These are phyloP conservation scores for Ornithoptera alexandrae DNA, from an alignment of 2,888 invertebrate genomes.

Conservation along the genomic window DNA sequence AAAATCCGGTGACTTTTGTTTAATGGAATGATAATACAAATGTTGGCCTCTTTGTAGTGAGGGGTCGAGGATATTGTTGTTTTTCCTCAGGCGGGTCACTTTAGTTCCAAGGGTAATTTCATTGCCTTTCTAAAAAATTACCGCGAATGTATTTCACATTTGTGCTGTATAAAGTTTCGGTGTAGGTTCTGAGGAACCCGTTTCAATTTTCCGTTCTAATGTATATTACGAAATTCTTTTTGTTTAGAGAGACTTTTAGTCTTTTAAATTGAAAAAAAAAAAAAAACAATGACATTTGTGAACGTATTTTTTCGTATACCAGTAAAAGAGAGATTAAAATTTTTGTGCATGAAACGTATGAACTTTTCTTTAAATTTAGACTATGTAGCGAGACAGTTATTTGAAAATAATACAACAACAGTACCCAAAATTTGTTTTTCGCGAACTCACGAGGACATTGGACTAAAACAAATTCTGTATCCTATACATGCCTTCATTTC, in stretches of 20 bases:
- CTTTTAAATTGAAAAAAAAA: constrained; percentile 2
- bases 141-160: constrained; percentile 60
- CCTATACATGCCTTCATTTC: no score
- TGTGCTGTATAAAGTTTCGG: constrained; percentile 54
- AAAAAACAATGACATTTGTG: neutral
- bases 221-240: constrained; percentile 14
- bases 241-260: constrained; percentile 1
- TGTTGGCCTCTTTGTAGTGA: constrained; percentile 76
- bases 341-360: no score
- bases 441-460: no score
- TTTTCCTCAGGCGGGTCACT: constrained; percentile 73
- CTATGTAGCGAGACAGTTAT: no score
- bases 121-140: constrained; percentile 67
- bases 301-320: neutral
- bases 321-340: neutral
- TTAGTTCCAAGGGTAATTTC: constrained; percentile 74
- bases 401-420: no score
- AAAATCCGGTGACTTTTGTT: constrained; percentile 79
- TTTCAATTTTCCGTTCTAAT: constrained; percentile 28
- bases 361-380: no score
- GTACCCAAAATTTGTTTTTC: no score
- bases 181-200: constrained; percentile 17
- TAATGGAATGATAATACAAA: constrained; percentile 80
- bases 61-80: constrained; percentile 71
- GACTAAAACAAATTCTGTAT: no score